Evolutionary conservation across 2,797 vertebrate species (phyloP), one percentile per base, ranked within the genome.

Genomic region (Nannoperca australis): DNA sequence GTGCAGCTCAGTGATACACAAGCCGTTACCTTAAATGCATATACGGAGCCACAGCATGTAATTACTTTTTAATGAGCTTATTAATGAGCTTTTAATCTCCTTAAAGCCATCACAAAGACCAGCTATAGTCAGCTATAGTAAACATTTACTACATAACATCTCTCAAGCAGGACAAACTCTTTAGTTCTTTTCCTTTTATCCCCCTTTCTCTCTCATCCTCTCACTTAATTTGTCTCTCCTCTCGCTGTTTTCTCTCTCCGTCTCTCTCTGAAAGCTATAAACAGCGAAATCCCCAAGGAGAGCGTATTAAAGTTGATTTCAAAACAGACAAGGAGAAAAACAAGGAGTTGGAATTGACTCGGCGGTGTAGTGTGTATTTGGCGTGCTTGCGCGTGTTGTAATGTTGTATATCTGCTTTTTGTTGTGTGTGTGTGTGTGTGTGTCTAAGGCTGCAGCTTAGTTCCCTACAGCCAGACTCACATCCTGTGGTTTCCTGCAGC

Each of bases 61-160:
- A 91, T 91, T 73, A 78, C 55, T 60, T 79, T 86, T 72, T 84
- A 84, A 82, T 79, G 62, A 87, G 80, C 55, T 60, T 79, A 85
- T 72, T 84, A 84, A 82, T 79, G 62, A 87, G 80, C 49, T 89
- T 86, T 88, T 81, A 91, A 89, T 91, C 88, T 74, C 70, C 56
- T 83, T 58, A 66, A 70, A 79, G 27, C 44, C 54, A 38, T 79
- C 40, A 51, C 62, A 75, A 70, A 81, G 54, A 83, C 45, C 68
- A 59, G 63, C n/a, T 44, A 45, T 15, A 24, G 18, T 49, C 24
- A 27, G 24, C 24, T 27, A 27, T 27, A 27, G 24, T 27, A 34
- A 32, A 54, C 47, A 54, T 79, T 69, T 45, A 56, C 17, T 34
- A 65, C 63, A 55, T 68, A 27, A 54, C 38, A 86, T 85, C 66